These are phyloP conservation scores for Lordiphosa fenestrarum DNA, from an alignment of 2,888 invertebrate species.

Conservation along the genomic window DNA sequence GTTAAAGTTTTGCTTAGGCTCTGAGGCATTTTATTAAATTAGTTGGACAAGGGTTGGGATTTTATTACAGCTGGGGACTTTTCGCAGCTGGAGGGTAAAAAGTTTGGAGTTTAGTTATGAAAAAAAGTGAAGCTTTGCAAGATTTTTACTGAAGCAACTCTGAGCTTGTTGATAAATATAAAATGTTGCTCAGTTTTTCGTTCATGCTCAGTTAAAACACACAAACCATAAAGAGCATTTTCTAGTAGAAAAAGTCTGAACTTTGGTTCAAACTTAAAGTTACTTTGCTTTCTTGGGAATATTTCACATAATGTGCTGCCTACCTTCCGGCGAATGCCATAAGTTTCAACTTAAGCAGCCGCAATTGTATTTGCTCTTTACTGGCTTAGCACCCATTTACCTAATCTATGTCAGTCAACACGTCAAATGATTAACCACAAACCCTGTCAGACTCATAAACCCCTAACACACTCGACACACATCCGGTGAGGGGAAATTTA, in stretches of 20 bases:
- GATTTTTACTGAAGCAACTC: too few relatives aligned
- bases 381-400: constrained; percentile 8
- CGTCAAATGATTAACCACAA: constrained; percentile 44
- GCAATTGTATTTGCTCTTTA: neutral
- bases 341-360: too few relatives aligned
- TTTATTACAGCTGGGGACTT: constrained; percentile 6
- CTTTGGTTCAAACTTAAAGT: too few relatives aligned
- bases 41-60: constrained; percentile 26
- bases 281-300: too few relatives aligned
- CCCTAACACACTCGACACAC: constrained; percentile 17
- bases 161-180: too few relatives aligned
- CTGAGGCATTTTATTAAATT: constrained; percentile 29
- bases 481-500: constrained; percentile 35
- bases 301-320: too few relatives aligned
- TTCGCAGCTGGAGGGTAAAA: neutral
- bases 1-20: constrained; percentile 3
- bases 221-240: too few relatives aligned
- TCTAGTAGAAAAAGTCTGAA: rapidly evolving
- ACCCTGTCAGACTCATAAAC: constrained; percentile 33
- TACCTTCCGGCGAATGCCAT: too few relatives aligned
- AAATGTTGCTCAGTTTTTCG: too few relatives aligned
- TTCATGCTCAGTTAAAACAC: too few relatives aligned
- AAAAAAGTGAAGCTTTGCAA: too few relatives aligned
- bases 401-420: constrained; percentile 14
- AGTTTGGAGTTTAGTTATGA: neutral